These are phyloP conservation scores for Sanderia malayensis DNA, from an alignment of 30 jellyfish, hydroid and myxozoan species.

Conservation along the genomic window DNA sequence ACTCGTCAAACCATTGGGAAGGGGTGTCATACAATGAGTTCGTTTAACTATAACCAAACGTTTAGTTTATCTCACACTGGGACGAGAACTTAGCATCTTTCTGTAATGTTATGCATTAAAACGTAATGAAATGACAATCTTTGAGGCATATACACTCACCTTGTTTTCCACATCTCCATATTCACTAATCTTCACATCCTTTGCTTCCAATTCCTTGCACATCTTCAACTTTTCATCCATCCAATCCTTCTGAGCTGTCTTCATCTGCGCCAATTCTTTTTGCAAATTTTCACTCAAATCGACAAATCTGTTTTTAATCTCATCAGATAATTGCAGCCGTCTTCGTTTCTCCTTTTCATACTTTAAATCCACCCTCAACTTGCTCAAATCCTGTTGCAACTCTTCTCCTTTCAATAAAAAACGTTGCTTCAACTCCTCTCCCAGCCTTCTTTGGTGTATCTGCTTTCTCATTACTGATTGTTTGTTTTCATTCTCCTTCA, in stretches of 20 bases:
- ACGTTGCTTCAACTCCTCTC: slow-evolving; percentile 30
- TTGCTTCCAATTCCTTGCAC: not conserved
- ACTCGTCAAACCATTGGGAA: too few relatives aligned
- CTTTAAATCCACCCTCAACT: slow-evolving; percentile 18
- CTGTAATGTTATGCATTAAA: too few relatives aligned
- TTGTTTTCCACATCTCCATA: not conserved
- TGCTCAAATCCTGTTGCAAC: slow-evolving; percentile 13
- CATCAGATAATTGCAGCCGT: slow-evolving; percentile 31
- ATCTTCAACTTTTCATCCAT: not conserved
- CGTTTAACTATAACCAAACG: too few relatives aligned
- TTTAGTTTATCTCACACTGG: too few relatives aligned
- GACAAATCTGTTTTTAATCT: slow-evolving; percentile 41
- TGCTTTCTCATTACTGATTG: slow-evolving; percentile 9
- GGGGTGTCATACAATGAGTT: too few relatives aligned
- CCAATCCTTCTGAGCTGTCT: not conserved
- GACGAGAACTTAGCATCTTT: too few relatives aligned
- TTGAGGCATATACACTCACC: too few relatives aligned
- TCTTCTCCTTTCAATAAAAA: slow-evolving; percentile 26
- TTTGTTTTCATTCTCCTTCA: slow-evolving; percentile 9
- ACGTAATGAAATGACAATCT: too few relatives aligned
- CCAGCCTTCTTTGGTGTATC: slow-evolving; percentile 4
- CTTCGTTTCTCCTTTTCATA: slow-evolving; percentile 20
- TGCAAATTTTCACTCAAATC: slow-evolving; percentile 29
- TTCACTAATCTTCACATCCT: not conserved
- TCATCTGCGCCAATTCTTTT: slow-evolving; percentile 24